Conservation (phyloP, 1,140 invertebrate species). For the Drosophila persimilis region DNA sequence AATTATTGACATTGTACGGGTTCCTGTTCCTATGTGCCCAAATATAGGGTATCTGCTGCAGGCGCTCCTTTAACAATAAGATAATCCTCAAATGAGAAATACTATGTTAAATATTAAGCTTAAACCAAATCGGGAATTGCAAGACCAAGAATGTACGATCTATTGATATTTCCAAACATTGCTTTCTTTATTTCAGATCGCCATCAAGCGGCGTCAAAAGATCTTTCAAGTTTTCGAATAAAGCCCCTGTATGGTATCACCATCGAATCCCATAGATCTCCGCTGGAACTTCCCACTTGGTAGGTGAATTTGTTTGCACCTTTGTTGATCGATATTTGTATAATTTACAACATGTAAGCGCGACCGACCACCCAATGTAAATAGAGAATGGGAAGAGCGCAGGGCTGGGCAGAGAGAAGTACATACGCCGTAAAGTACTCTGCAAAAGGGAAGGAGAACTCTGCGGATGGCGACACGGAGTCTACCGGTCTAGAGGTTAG, state of each 20-base stretch:
- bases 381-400: neutral
- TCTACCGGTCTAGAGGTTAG: conserved; percentile 45
- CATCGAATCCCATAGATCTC: neutral
- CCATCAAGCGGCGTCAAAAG: too few species aligned
- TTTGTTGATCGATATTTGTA: conserved; percentile 53
- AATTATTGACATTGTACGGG: conserved; percentile 56
- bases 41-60: neutral
- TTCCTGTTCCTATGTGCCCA: conserved; percentile 1
- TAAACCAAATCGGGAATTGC: too few species aligned
- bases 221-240: too few species aligned
- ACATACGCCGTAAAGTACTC: neutral
- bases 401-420: too few species aligned
- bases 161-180: too few species aligned
- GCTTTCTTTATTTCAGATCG: too few species aligned
- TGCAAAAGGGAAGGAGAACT: conserved; percentile 33
- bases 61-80: neutral
- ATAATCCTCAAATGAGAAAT: too few species aligned
- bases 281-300: neutral
- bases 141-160: too few species aligned
- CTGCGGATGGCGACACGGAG: conserved; percentile 57
- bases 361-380: conserved; percentile 26
- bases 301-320: neutral
- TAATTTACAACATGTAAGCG: conserved; percentile 66
- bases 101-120: too few species aligned
- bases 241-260: too few species aligned